Percentiles rank a stretch among this genome's conserved stretches.
phyloP scores from a whole-genome alignment of 2,113 vertebrate species.

The Speoplatyrhinus poulsoni region DNA sequence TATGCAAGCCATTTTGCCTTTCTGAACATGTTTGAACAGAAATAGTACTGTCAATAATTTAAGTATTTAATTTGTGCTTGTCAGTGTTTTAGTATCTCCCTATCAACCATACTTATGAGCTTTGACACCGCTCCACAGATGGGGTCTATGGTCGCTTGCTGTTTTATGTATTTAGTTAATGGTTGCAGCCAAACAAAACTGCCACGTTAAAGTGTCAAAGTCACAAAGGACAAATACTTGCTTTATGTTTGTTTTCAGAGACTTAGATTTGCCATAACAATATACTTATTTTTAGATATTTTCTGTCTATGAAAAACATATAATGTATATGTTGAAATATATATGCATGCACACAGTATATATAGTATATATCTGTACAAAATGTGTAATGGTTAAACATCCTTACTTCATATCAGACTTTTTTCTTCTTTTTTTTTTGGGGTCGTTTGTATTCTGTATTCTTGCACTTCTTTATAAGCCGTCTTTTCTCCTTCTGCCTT shows the following conservation, averaged over 20 bases:
- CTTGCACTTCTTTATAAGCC: slow-evolving; percentile 11
- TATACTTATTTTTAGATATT: background rate
- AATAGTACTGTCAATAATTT: slow-evolving; percentile 55
- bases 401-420: background rate
- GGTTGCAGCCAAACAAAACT: slow-evolving; percentile 19
- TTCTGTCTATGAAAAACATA: background rate
- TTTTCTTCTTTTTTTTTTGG: no score
- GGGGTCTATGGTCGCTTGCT: slow-evolving; percentile 46
- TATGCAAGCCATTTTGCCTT: slow-evolving; percentile 45
- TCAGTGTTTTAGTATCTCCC: slow-evolving; percentile 62
- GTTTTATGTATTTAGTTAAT: slow-evolving; percentile 29
- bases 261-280: background rate
- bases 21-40: slow-evolving; percentile 50
- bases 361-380: background rate
- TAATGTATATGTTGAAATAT: background rate
- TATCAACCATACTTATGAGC: slow-evolving; percentile 68
- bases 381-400: background rate
- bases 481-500: slow-evolving; percentile 28
- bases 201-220: slow-evolving; percentile 31
- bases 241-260: background rate
- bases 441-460: no score
- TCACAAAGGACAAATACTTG: slow-evolving; percentile 38
- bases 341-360: no score
- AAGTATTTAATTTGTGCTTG: slow-evolving; percentile 60
- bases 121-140: slow-evolving; percentile 56